These are phyloP conservation scores for Beroe ovata DNA, from an alignment of 37 sponge, comb jelly and placozoan genomes.

Conservation along the genomic window DNA sequence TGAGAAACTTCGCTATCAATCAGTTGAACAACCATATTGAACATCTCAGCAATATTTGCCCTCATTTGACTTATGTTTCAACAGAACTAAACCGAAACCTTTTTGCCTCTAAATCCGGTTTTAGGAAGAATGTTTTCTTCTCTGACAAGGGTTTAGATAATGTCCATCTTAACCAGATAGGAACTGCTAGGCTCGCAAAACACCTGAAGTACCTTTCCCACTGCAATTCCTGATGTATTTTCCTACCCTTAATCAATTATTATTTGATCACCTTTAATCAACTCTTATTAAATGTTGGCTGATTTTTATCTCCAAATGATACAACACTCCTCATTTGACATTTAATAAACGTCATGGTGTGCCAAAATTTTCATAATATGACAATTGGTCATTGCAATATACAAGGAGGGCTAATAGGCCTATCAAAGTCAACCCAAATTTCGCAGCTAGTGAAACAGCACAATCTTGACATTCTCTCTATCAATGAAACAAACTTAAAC, in stretches of 20 bases:
- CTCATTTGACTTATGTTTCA: neutral
- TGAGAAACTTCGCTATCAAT: neutral
- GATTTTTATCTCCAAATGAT: neutral
- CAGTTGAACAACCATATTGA: neutral
- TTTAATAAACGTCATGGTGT: neutral
- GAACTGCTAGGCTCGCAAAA: neutral
- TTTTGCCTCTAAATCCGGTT: neutral
- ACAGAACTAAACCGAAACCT: neutral
- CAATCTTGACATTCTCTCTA: neutral
- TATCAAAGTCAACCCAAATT: neutral
- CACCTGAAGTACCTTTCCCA: neutral
- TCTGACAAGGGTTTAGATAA: neutral
- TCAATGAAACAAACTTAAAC: neutral
- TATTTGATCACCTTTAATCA: neutral
- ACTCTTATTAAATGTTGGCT: neutral
- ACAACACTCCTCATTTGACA: neutral
- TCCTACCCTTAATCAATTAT: neutral
- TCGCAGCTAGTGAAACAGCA: neutral
- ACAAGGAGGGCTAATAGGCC: neutral
- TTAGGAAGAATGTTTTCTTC: neutral
- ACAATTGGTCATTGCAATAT: slow-evolving; percentile 7
- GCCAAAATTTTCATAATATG: neutral
- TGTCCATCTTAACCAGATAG: neutral
- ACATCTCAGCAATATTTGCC: neutral
- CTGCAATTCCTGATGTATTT: neutral